Percentiles rank a stretch among this genome's conserved stretches.
phyloP scores from a whole-genome alignment of 2,113 vertebrate genomes.

The Hipposideros armiger region DNA sequence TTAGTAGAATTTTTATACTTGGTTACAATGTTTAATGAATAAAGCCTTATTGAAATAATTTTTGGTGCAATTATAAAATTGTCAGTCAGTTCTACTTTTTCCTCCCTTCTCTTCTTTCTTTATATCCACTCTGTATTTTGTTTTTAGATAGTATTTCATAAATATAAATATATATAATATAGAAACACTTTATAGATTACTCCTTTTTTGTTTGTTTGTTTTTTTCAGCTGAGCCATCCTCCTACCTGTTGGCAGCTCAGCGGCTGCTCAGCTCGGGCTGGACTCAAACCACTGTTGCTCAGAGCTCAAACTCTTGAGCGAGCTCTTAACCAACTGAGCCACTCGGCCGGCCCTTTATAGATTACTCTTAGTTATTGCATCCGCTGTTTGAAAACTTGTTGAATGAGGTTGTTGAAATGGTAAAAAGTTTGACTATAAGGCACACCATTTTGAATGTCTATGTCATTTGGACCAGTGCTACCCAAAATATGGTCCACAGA shows the following conservation, averaged over 20 bases:
- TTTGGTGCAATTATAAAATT: background rate
- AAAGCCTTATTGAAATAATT: background rate
- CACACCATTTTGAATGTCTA: background rate
- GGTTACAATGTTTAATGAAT: background rate
- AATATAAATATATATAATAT: background rate
- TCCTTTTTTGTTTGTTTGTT: background rate
- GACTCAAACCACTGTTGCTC: too few relatives aligned
- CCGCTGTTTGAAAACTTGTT: background rate
- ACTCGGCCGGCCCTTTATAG: background rate
- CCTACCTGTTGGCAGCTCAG: too few relatives aligned
- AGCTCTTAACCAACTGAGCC: too few relatives aligned
- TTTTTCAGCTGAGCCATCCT: too few relatives aligned
- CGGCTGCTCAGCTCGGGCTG: too few relatives aligned
- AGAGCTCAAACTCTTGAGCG: too few relatives aligned
- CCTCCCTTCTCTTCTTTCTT: background rate
- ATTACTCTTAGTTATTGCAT: background rate
- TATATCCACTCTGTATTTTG: background rate
- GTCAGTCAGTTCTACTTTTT: background rate
- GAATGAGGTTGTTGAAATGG: background rate
- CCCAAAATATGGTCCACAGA: background rate
- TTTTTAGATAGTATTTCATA: background rate
- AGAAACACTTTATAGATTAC: background rate
- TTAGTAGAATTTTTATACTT: background rate
- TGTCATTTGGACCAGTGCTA: background rate
- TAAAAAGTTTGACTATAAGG: background rate